Evolutionary conservation across 2,797 vertebrate genomes (phyloP), one percentile per base, ranked within the genome.

Genomic region (Prunella strophiata): DNA sequence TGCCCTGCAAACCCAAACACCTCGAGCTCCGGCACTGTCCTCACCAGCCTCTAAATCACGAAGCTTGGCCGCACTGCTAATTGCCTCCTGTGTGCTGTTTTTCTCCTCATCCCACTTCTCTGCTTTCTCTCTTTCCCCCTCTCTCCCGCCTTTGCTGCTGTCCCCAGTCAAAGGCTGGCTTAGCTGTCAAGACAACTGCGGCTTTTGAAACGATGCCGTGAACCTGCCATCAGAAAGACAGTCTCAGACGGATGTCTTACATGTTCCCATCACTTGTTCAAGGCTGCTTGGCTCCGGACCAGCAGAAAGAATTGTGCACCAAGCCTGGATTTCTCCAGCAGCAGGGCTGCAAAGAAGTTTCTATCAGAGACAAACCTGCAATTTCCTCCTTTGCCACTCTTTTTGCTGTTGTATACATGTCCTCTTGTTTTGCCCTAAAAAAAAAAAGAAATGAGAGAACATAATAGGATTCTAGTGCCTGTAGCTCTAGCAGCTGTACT

Each of bases 381-480:
- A 76, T 96, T 96, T 96, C 80, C 75, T 94, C 54, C 68, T 84
- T 93, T 93, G 71, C 90, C 88, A 27, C 67, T 79, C 63, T 94
- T 68, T 62, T 76, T 90, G 94, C 82, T 82, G 66, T 57, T 75
- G 59, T 86, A 4, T 77, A 17, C 22, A 9, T 34, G 34, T 79
- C 52, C 36, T 90, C 58, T 75, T 70, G 50, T 66, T 91, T 89
- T 75, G 43, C 58, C n/a, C 13, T 32, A 43, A 80, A 71, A 74
- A 59, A 72, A 36, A 36, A 36, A 36, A 36, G 10, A 36, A 36
- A 36, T 25, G 34, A 88, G 36, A 73, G 61, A 73, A 29, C 5
- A 30, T 55, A 55, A 66, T 51, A 85, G 45, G 20, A 73, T 91
- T 92, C 34, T 50, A 79, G 42, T 65, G 74, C 61, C 55, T 79